Evolutionary conservation across 2,888 invertebrate genomes (phyloP).

Genomic region (Orthosia gracilis): DNA sequence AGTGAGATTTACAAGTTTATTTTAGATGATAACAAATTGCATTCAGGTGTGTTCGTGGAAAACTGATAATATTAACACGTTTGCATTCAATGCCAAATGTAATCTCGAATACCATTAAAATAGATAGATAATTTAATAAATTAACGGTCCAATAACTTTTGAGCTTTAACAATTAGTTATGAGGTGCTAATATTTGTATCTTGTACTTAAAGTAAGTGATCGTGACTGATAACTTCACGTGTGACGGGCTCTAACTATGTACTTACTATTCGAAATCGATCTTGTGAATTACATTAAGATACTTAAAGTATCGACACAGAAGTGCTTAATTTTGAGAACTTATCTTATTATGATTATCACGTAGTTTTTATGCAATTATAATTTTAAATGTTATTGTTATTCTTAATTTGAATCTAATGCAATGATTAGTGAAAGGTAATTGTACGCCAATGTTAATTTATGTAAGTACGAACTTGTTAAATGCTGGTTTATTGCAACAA

Average conservation of each 20-base stretch:
- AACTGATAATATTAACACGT: slow-evolving; percentile 54
- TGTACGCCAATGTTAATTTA: slow-evolving; percentile 72
- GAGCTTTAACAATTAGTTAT: slow-evolving; percentile 68
- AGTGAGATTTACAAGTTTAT: slow-evolving; percentile 75
- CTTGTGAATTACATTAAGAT: slow-evolving; percentile 64
- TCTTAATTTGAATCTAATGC: slow-evolving; percentile 78
- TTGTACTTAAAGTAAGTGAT: slow-evolving; percentile 76
- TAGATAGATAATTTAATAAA: slow-evolving; percentile 55
- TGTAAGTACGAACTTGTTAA: slow-evolving; percentile 78
- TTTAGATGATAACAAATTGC: slow-evolving; percentile 62
- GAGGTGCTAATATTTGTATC: slow-evolving; percentile 76
- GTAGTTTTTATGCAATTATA: slow-evolving; percentile 72
- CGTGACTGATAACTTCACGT: slow-evolving; percentile 54
- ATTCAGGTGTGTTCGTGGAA: slow-evolving; percentile 55
- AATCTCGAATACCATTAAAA: slow-evolving; percentile 65
- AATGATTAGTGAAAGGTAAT: slow-evolving; percentile 70
- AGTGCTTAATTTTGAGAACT: slow-evolving; percentile 70
- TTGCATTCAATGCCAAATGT: slow-evolving; percentile 67
- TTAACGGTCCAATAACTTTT: slow-evolving; percentile 70
- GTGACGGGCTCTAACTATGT: slow-evolving; percentile 54
- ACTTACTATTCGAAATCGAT: slow-evolving; percentile 70
- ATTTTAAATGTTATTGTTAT: slow-evolving; percentile 65
- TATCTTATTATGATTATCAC: slow-evolving; percentile 63
- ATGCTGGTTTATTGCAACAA: slow-evolving; percentile 70
- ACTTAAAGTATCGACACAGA: slow-evolving; percentile 62